Evolutionary conservation across 1,140 invertebrate species (phyloP), one percentile per base, ranked within the genome.

Genomic region (Drosophila nikananu): DNA sequence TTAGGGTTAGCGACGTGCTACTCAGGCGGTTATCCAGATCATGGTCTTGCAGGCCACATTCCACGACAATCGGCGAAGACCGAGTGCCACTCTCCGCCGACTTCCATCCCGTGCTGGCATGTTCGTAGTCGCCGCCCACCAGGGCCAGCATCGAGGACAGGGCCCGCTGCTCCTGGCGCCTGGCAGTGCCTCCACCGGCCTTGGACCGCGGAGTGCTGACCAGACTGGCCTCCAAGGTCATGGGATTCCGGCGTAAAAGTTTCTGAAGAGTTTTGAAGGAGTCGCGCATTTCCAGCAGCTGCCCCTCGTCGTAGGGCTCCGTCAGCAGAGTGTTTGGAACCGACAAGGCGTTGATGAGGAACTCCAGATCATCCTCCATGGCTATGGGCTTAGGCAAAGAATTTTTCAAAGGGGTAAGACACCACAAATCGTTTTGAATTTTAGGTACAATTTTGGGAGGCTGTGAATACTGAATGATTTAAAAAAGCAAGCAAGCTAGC

Each of bases 361-460:
- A 89, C 15, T 90, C 66, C 21, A 89, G 39, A 15, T 89, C 86
- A 9, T 77, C 48, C 10, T 89, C 81, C 86, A 89, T 89, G 23
- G 39, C 10, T 25, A 30, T 5, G 54, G 21, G 27, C 17, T 30
- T 42, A 2, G 21, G 6, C 13, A 5, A 30, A 5, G 12, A 21
- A 30, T 39, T 13, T 19, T 23, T 4, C 21, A 46, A 27, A 10
- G 19, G 30, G 13, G 4, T 27, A 37, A 23, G 27, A n/a, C 32
- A n/a, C 41, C 12, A 23, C 10, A 27, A n/a, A 6, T 25, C n/a
- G 15, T 4, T 37, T 19, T 12, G 61, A 54, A 73, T 63, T 39
- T 32, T 13, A 10, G 12, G 0, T 37, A 17, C 6, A 49, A 60
- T 72, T 72, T 72, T 2, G 65, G 58, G 30, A 23, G 9, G 9